These are phyloP conservation scores for Drosophila murphyi DNA, from an alignment of 1,140 invertebrate genomes.

Conservation along the genomic window DNA sequence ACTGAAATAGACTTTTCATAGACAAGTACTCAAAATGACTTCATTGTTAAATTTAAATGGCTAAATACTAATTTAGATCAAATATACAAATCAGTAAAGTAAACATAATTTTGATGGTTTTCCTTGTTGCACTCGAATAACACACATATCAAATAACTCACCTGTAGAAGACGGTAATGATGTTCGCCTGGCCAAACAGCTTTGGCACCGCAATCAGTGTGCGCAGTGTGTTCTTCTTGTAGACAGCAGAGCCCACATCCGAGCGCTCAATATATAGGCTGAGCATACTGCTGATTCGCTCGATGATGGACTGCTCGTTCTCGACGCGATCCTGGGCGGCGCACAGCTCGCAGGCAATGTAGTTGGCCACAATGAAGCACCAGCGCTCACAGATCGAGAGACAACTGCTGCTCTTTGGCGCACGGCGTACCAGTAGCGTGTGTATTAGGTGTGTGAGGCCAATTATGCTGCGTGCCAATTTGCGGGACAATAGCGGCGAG, in stretches of 20 bases:
- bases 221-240: slow-evolving; percentile 58
- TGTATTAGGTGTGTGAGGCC: slow-evolving; percentile 58
- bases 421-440: slow-evolving; percentile 21
- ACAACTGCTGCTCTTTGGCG: slow-evolving; percentile 17
- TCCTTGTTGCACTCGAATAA: neutral
- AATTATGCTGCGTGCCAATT: slow-evolving; percentile 49
- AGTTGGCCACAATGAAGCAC: slow-evolving; percentile 66
- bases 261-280: slow-evolving; percentile 50
- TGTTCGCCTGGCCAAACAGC: slow-evolving; percentile 61
- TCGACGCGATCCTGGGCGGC: slow-evolving; percentile 52
- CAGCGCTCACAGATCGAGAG: slow-evolving; percentile 54
- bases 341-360: slow-evolving; percentile 71
- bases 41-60: no score
- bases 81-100: no score
- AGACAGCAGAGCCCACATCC: slow-evolving; percentile 24
- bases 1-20: no score
- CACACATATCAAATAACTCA: slow-evolving; percentile 5
- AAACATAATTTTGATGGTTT: no score
- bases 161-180: slow-evolving; percentile 67
- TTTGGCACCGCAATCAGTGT: slow-evolving; percentile 67
- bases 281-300: slow-evolving; percentile 60
- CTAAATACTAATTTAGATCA: no score
- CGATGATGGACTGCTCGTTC: slow-evolving; percentile 51
- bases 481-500: slow-evolving; percentile 46
- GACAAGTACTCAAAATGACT: no score